Evolutionary conservation across 1,140 invertebrate genomes (phyloP), one percentile per base, ranked within the genome.

Genomic region (Holotrichia oblita): DNA sequence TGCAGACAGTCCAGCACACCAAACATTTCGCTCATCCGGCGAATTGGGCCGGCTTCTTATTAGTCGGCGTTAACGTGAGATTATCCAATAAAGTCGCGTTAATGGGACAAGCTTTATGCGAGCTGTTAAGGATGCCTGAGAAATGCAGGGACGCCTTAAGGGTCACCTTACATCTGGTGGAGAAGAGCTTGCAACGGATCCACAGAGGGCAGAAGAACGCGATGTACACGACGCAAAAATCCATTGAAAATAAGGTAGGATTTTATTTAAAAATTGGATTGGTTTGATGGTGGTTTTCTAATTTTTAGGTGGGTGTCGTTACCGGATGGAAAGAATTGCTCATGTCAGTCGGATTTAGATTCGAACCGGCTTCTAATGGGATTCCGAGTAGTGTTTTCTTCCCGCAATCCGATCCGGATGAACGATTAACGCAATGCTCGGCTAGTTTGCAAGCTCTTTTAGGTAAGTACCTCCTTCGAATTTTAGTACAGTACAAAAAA

Each of bases 211-310:
- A 98, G 84, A 97, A 97, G 85, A 98, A 98, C 85, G 97, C 97
- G 1, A 99, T 99, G 97, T 99, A 98, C 85, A 98, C 97, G 0
- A 98, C 97, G 0, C 96, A 97, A 85, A 95, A 96, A 85, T 97
- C 95, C 79, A 98, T 99, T 78, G 97, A 98, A 86, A 98, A 98
- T 86, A 98, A 98, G 87, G 96, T 87, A 17, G 27, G 14, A 73
- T 59, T 72, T 34, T 34, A 34, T 34, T 1, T 55, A n/a, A 34
- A 2, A 48, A 14, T n/a, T n/a, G 2, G 27, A 4, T 17, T 14
- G 8, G 12, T 10, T 27, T 69, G 22, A 55, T 69, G 8, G 6
- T 22, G 61, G n/a, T n/a, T 27, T 27, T 69, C n/a, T 48, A n/a
- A 6, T 44, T 77, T 79, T 20, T 48, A 87, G 87, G 87, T 94